Base-by-base conservation (phyloP, 2,888 invertebrate species). In the Flexamia atlantica region DNA sequence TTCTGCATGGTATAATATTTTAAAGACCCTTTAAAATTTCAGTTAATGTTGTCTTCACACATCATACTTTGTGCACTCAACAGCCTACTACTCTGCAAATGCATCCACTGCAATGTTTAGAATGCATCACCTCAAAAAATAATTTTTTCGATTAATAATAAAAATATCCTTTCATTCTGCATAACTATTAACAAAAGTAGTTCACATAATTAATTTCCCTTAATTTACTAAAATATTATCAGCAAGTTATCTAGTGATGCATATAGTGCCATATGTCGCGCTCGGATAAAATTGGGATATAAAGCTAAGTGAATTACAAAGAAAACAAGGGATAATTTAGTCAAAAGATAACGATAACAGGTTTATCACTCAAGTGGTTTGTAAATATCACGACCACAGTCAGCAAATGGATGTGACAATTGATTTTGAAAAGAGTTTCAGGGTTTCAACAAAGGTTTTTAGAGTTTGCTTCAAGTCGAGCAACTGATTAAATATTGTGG, bases 301-400 rank as follows among this genome's bases (percentile, higher is more conserved):
- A 72, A 68, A 72, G 72, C 72, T 72, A 36, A 40, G 72, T 72
- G 72, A 42, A 72, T 72, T 36, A 42, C 72, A 72, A 72, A 72
- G 72, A 72, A 72, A 72, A 72, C 72, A 72, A 72, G 72, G 72
- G 20, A 40, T 40, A n/a, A 72, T 36, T 72, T 72, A 42, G 64
- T n/a, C 30, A 42, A 36, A 40, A 68, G 72, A 72, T 72, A 72
- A 72, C 40, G 72, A 64, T 64, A 64, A 42, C 72, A 72, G 40
- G 36, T 36, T 68, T 72, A 72, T 72, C 72, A 36, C 40, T 72
- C 72, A 40, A 72, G 72, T 72, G 72, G 40, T 72, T 25, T 20
- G 72, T 72, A 72, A 72, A 72, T 72, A 72, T 17, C 68, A 60
- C 68, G 25, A 28, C n/a, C 32, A 68, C 68, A 68, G 10, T 12